Conservation (phyloP, 1,140 invertebrate species). For the Olivierus martensii region DNA sequence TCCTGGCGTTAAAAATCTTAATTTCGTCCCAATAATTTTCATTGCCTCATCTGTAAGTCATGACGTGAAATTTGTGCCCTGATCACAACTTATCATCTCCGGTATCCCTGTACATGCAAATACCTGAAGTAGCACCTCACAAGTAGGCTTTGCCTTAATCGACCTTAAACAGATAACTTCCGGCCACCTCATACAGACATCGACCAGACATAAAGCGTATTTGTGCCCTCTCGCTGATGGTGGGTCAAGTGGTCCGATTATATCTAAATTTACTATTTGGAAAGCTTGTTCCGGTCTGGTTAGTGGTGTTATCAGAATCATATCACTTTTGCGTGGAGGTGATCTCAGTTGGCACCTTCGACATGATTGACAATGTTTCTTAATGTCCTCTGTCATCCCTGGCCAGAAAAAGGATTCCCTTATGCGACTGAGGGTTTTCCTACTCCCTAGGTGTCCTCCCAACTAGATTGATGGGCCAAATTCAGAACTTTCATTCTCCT, state of each 20-base stretch:
- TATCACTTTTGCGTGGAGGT: background rate
- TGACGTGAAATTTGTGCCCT: background rate
- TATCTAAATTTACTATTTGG: background rate
- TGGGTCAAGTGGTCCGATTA: background rate
- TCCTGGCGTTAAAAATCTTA: background rate
- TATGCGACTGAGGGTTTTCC: background rate
- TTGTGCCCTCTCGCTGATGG: background rate
- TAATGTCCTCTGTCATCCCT: background rate
- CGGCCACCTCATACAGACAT: background rate
- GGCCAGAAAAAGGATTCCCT: background rate
- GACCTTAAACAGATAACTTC: background rate
- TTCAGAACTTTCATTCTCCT: background rate
- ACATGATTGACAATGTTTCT: background rate
- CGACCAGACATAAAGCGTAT: background rate
- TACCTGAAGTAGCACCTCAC: background rate
- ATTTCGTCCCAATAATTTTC: background rate
- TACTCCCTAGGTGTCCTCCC: background rate
- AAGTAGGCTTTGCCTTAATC: background rate
- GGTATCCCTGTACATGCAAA: conserved; percentile 1
- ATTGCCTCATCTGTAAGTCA: background rate
- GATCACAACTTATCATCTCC: background rate
- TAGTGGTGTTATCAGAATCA: background rate
- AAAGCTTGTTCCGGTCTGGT: background rate
- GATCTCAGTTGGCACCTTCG: background rate
- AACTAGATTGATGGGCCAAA: background rate